phyloP scores from a whole-genome alignment of 2,797 vertebrate species.

The Notamacropus eugenii region DNA sequence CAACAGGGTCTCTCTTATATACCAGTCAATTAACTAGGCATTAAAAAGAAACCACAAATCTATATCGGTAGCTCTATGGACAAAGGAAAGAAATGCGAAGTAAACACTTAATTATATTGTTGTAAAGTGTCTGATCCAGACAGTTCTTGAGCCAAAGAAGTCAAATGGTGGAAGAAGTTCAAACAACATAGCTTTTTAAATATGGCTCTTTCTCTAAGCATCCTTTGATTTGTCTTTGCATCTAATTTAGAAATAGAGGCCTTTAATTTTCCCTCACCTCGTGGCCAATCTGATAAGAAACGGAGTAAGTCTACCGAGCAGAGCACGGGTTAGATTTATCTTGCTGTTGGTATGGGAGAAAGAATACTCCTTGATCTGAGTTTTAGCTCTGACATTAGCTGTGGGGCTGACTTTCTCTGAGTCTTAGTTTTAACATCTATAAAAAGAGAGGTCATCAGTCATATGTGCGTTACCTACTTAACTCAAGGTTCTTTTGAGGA shows the following conservation, averaged over 20 bases:
- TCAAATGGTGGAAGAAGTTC: slow-evolving; percentile 38
- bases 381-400: neutral
- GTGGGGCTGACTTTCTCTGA: neutral
- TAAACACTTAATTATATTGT: slow-evolving; percentile 67
- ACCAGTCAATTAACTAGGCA: slow-evolving; percentile 80
- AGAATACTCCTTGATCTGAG: slow-evolving; percentile 15
- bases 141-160: slow-evolving; percentile 55
- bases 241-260: slow-evolving; percentile 64
- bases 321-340: slow-evolving; percentile 80
- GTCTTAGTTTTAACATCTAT: neutral
- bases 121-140: slow-evolving; percentile 44
- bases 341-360: slow-evolving; percentile 73
- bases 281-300: slow-evolving; percentile 72
- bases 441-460: neutral
- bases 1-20: slow-evolving; percentile 74
- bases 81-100: slow-evolving; percentile 80
- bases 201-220: slow-evolving; percentile 43
- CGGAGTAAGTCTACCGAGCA: slow-evolving; percentile 64
- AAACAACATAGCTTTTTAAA: neutral
- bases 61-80: slow-evolving; percentile 80
- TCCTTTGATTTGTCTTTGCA: slow-evolving; percentile 46
- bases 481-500: neutral
- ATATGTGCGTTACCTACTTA: neutral
- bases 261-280: slow-evolving; percentile 54
- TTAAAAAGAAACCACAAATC: slow-evolving; percentile 84